phyloP scores from a whole-genome alignment of 2,113 vertebrate genomes.

The Plecturocebus donacophilus region DNA sequence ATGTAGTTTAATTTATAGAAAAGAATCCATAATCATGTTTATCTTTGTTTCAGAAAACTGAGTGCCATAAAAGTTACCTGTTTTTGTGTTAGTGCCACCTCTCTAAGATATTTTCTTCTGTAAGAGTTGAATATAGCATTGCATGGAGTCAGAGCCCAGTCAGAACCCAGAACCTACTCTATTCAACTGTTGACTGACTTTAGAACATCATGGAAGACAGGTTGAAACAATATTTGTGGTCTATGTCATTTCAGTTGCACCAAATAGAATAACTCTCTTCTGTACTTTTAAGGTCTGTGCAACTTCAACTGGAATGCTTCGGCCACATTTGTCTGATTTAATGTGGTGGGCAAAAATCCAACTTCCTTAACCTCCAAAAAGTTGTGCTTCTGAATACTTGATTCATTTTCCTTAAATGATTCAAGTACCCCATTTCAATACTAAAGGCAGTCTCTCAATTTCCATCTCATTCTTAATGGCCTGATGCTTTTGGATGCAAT shows the following conservation, averaged over 20 bases:
- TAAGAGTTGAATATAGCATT: not conserved
- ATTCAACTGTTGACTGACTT: not conserved
- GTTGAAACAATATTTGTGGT: not conserved
- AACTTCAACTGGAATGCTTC: not conserved
- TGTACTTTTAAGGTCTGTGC: not conserved
- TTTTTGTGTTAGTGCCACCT: not conserved
- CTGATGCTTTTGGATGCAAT: conserved; percentile 34
- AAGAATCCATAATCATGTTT: not conserved
- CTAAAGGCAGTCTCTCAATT: conserved; percentile 52
- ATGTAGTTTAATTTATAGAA: conserved; percentile 54
- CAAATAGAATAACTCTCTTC: not conserved
- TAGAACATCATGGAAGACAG: not conserved
- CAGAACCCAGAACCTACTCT: not conserved
- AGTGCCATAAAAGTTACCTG: not conserved
- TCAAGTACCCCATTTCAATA: conserved; percentile 49
- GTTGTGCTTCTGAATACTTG: conserved; percentile 17
- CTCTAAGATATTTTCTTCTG: not conserved
- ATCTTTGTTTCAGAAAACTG: conserved; percentile 63
- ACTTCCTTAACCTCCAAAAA: not conserved
- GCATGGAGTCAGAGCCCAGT: not conserved
- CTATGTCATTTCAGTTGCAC: not conserved
- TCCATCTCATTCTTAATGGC: conserved; percentile 31
- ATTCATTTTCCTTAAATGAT: conserved; percentile 41
- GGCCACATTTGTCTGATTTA: not conserved
- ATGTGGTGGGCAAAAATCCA: not conserved